phyloP scores from a whole-genome alignment of 2,888 invertebrate species.

The Silvanus unidentatus region DNA sequence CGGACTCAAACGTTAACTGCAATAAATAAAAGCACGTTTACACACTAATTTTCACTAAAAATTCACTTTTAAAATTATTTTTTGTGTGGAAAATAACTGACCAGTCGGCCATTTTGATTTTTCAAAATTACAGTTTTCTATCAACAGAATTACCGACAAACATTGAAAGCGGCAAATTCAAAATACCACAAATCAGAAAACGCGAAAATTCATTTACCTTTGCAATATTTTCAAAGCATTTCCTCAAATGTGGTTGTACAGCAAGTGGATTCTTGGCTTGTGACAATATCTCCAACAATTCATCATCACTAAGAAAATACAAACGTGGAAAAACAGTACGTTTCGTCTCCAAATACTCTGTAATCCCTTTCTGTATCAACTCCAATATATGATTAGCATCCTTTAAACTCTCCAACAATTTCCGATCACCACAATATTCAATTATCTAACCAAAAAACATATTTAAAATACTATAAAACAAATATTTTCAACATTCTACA shows the following conservation, averaged over 20 bases:
- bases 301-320: conserved; percentile 80
- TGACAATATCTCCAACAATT: conserved; percentile 72
- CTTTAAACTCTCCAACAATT: conserved; percentile 61
- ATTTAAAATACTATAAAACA: conserved; percentile 3
- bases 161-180: too few species aligned
- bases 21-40: too few species aligned
- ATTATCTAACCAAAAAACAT: conserved; percentile 50
- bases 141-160: too few species aligned
- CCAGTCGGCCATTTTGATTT: too few species aligned
- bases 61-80: too few species aligned
- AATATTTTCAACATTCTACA: conserved; percentile 43
- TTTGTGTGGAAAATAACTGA: background rate
- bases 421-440: conserved; percentile 57
- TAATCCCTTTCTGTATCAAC: conserved; percentile 68
- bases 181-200: too few species aligned
- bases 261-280: conserved; percentile 71
- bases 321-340: conserved; percentile 68
- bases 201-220: conserved; percentile 42
- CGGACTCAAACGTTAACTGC: conserved; percentile 62
- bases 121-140: too few species aligned
- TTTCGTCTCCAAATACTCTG: conserved; percentile 74
- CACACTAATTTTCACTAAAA: background rate
- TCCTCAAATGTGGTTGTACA: conserved; percentile 75
- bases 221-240: conserved; percentile 77
- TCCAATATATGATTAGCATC: conserved; percentile 66